Evolutionary conservation across 2,797 vertebrate genomes (phyloP).

Genomic region (Xiphophorus birchmanni): DNA sequence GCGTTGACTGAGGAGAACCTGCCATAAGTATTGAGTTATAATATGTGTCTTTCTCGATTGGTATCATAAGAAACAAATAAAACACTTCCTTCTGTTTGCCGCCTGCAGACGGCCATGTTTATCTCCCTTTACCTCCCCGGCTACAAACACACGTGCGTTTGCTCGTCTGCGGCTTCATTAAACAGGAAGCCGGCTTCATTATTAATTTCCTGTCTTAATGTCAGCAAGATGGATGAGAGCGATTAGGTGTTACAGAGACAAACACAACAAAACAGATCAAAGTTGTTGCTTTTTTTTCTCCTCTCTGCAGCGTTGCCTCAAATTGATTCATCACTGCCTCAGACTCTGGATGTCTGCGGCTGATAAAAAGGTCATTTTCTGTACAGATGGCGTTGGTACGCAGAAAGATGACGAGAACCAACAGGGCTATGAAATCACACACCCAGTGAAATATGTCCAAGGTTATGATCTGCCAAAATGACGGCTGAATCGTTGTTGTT

Average conservation of each 20-base stretch:
- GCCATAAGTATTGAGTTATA: background rate
- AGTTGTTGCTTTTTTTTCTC: background rate
- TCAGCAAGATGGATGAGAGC: slow-evolving; percentile 63
- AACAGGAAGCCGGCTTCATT: slow-evolving; percentile 68
- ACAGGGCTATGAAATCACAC: background rate
- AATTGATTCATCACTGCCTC: slow-evolving; percentile 36
- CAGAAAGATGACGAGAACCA: background rate
- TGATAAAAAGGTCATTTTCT: slow-evolving; percentile 37
- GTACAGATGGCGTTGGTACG: slow-evolving; percentile 5
- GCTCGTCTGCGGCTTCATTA: slow-evolving; percentile 45
- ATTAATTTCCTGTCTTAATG: slow-evolving; percentile 72
- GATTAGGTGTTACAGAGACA: slow-evolving; percentile 51
- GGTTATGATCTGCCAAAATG: background rate
- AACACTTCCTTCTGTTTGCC: slow-evolving; percentile 7
- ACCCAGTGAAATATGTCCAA: slow-evolving; percentile 4
- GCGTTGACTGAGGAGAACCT: background rate
- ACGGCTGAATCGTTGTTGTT: background rate
- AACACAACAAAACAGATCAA: slow-evolving; percentile 54
- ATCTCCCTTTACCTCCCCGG: background rate
- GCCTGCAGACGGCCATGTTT: slow-evolving; percentile 28
- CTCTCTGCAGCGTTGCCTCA: slow-evolving; percentile 31
- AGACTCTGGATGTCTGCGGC: slow-evolving; percentile 28
- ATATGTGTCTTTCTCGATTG: background rate
- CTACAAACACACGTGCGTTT: slow-evolving; percentile 31
- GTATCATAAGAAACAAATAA: background rate